Evolutionary conservation across 2,797 vertebrate species (phyloP).

Genomic region (Petrocephalus schoutedeni): DNA sequence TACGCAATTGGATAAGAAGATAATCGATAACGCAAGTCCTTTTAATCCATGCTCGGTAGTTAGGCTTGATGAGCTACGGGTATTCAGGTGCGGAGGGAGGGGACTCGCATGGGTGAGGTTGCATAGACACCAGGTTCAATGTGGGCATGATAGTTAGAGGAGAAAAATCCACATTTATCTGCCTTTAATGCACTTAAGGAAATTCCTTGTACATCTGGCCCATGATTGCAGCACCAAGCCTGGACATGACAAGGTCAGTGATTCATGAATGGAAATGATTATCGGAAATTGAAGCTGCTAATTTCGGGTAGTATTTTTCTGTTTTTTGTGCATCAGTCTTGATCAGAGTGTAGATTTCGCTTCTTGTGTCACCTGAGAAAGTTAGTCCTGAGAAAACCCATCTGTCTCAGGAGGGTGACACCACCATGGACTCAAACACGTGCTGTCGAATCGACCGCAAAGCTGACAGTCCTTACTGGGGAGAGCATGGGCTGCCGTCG

Average conservation of each 20-base stretch:
- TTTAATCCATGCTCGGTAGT: neutral
- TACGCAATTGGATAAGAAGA: neutral
- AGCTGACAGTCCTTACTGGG: neutral
- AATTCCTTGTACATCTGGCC: neutral
- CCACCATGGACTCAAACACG: neutral
- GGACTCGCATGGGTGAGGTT: neutral
- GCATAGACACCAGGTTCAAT: neutral
- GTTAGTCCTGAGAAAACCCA: neutral
- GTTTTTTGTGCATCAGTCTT: neutral
- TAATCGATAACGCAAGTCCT: neutral
- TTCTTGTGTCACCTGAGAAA: neutral
- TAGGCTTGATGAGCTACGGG: neutral
- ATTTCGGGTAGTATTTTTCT: neutral
- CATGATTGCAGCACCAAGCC: neutral
- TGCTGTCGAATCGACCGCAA: neutral
- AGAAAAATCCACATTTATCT: neutral
- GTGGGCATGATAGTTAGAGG: neutral
- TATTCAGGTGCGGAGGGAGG: neutral
- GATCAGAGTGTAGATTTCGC: neutral
- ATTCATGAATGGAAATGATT: constrained; percentile 9
- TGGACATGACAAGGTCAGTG: neutral
- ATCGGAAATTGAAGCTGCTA: neutral
- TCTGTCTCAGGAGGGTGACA: too few species aligned
- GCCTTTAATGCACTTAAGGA: neutral
- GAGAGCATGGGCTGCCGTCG: neutral